These are phyloP conservation scores for Romanogobio albipinnatus DNA, from an alignment of 2,113 vertebrate species.

Conservation along the genomic window DNA sequence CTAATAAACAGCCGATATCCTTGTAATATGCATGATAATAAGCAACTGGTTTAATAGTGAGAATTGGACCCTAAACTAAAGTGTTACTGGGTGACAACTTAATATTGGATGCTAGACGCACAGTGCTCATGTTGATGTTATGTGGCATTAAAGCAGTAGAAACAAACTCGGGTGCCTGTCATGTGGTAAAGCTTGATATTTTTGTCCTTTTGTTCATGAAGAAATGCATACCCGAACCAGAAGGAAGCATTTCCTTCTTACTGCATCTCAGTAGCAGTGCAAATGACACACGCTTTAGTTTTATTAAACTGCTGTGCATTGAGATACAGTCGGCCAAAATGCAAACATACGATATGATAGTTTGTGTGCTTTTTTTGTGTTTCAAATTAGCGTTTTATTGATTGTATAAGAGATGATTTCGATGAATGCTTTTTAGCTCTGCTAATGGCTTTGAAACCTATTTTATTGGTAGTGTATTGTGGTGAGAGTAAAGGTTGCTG, in stretches of 20 bases:
- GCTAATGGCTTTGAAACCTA: background rate
- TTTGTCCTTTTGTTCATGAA: background rate
- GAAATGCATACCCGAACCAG: too few species aligned
- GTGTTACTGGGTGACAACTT: background rate
- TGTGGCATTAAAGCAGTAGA: background rate
- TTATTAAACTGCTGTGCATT: background rate
- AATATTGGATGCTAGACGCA: background rate
- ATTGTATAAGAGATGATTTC: background rate
- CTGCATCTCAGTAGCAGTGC: too few species aligned
- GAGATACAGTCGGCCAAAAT: background rate
- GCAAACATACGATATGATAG: background rate
- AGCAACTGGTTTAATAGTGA: too few species aligned
- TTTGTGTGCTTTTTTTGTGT: background rate
- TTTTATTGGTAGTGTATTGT: background rate
- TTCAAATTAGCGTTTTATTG: background rate
- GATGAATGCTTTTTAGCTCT: background rate
- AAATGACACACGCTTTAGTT: background rate
- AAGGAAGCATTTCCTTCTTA: too few species aligned
- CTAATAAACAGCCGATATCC: too few species aligned
- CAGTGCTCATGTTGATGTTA: background rate
- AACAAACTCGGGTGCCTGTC: background rate
- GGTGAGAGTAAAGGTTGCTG: too few species aligned
- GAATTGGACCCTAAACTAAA: too few species aligned
- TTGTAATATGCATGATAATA: too few species aligned
- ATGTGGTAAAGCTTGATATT: background rate